Evolutionary conservation across 1,140 invertebrate genomes (phyloP).

Genomic region (Anastatus disparis): DNA sequence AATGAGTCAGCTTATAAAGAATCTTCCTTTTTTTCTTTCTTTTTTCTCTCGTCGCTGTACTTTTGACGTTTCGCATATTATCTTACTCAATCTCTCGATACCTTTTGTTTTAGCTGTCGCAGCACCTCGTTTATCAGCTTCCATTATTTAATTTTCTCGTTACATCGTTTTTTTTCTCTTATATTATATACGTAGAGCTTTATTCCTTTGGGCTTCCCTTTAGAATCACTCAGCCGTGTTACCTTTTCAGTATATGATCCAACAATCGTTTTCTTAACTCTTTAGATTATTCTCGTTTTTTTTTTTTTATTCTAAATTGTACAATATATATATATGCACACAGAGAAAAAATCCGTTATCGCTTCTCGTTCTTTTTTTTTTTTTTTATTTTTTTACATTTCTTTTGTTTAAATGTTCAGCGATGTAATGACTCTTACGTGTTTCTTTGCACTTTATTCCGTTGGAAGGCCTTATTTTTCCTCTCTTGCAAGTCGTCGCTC

Average conservation of each 20-base stretch:
- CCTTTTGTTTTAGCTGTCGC: background rate
- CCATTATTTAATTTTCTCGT: background rate
- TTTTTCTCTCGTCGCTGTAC: background rate
- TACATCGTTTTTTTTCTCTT: background rate
- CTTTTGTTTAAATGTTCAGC: background rate
- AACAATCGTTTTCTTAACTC: background rate
- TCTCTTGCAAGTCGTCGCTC: background rate
- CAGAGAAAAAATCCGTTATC: background rate
- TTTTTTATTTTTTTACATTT: background rate
- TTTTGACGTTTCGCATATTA: background rate
- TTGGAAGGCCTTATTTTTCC: constrained; percentile 7
- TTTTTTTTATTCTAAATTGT: background rate
- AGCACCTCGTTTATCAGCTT: background rate
- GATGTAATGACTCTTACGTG: too few species aligned
- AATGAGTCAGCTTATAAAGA: too few species aligned
- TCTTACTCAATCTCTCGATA: background rate
- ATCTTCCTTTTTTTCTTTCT: background rate
- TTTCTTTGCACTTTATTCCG: constrained; percentile 24
- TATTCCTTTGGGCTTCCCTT: background rate
- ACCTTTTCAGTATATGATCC: background rate
- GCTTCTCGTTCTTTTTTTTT: background rate
- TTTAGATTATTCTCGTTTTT: background rate
- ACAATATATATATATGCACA: background rate
- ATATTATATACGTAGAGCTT: background rate
- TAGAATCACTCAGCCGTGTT: background rate